phyloP scores from a whole-genome alignment of 2,888 invertebrate species.

The Xestobium rufovillosum region DNA sequence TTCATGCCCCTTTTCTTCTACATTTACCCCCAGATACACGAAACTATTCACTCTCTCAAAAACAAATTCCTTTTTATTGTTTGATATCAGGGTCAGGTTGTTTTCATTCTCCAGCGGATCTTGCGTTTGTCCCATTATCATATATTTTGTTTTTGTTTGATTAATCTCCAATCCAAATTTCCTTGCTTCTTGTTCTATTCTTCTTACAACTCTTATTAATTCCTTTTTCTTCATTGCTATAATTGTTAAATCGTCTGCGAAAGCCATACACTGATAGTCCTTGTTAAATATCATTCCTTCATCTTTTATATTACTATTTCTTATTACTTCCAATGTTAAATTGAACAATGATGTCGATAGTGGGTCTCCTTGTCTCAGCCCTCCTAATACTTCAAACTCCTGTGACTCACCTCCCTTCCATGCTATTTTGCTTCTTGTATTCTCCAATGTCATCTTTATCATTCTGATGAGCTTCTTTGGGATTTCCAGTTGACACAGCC shows the following conservation, averaged over 20 bases:
- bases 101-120: no score
- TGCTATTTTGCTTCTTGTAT: slow-evolving; percentile 9
- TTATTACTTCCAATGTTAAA: slow-evolving; percentile 7
- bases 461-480: no score
- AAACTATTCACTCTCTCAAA: no score
- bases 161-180: slow-evolving; percentile 8
- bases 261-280: slow-evolving; percentile 1
- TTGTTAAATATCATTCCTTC: slow-evolving; percentile 2
- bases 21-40: no score
- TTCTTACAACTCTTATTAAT: slow-evolving; percentile 5
- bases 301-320: slow-evolving; percentile 3
- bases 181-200: slow-evolving; percentile 6
- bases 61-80: no score
- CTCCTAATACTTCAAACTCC: slow-evolving; percentile 4
- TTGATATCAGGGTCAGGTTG: no score
- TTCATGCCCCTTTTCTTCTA: no score
- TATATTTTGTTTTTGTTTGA: slow-evolving; percentile 5
- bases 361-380: slow-evolving; percentile 10
- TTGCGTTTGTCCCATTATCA: slow-evolving; percentile 7
- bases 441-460: slow-evolving; percentile 5
- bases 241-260: slow-evolving; percentile 10
- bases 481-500: background rate
- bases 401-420: slow-evolving; percentile 3
- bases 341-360: slow-evolving; percentile 9
- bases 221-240: slow-evolving; percentile 5